Percentiles rank a stretch among this genome's conserved stretches.
Evolutionary conservation across 30 jellyfish, hydroid and myxozoan genomes (phyloP).

Genomic region (Catostylus mosaicus): DNA sequence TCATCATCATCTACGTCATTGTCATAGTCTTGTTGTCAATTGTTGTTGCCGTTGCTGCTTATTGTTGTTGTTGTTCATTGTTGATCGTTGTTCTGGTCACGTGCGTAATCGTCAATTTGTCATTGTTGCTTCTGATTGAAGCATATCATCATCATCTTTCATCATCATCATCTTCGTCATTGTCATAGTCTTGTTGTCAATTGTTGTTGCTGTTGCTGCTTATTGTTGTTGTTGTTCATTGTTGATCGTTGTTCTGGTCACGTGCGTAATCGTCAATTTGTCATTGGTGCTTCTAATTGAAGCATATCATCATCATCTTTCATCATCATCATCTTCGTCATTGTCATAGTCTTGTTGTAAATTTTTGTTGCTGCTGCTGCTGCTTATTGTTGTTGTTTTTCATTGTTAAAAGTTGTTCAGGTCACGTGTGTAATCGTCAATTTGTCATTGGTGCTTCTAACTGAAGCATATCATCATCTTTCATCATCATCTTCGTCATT

Average conservation of each 20-base stretch:
- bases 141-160: constrained; percentile 18
- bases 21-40: not conserved
- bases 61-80: not conserved
- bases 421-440: not conserved
- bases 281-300: not conserved
- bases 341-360: not conserved
- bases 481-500: not conserved
- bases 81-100: not conserved
- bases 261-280: not conserved
- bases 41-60: not conserved
- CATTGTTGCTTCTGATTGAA: constrained; percentile 3
- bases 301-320: constrained; percentile 5
- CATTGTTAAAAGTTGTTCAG: too few relatives aligned
- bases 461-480: not conserved
- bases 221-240: constrained; percentile 43
- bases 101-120: not conserved
- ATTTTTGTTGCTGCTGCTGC: not conserved
- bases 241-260: not conserved
- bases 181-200: not conserved
- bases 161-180: constrained; percentile 26
- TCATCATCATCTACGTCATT: constrained; percentile 20
- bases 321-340: not conserved
- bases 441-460: not conserved
- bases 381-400: not conserved
- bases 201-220: constrained; percentile 14